phyloP scores from a whole-genome alignment of 2,888 invertebrate species.

The Clunio marinus region DNA sequence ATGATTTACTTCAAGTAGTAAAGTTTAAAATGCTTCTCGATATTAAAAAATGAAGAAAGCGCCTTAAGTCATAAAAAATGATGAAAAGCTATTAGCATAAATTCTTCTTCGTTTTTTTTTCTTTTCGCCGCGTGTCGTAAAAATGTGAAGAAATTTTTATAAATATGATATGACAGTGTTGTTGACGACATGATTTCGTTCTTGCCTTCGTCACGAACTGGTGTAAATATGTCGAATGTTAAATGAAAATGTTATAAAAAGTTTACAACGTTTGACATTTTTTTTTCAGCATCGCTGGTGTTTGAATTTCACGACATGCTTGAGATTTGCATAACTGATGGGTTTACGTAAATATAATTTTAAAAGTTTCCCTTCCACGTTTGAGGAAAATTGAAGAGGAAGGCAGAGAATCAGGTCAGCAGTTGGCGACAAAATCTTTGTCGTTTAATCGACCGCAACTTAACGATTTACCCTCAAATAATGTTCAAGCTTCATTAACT shows the following conservation, averaged over 20 bases:
- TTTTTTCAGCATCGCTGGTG: neutral
- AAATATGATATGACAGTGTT: conserved; percentile 36
- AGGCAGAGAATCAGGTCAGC: no score
- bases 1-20: conserved; percentile 29
- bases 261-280: conserved; percentile 30
- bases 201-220: neutral
- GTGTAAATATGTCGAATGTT: conserved; percentile 31
- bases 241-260: conserved; percentile 32
- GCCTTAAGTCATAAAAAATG: conserved; percentile 34
- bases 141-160: conserved; percentile 20
- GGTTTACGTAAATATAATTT: no score
- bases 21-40: conserved; percentile 28
- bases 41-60: conserved; percentile 24
- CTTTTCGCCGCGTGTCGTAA: conserved; percentile 24
- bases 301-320: no score
- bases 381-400: no score
- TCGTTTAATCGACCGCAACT: no score
- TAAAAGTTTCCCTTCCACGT: no score
- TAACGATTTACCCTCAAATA: no score
- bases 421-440: no score
- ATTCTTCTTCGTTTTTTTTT: conserved; percentile 34
- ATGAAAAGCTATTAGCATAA: conserved; percentile 39
- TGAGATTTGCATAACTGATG: no score
- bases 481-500: no score
- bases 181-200: conserved; percentile 28